phyloP scores from a whole-genome alignment of 30 jellyfish, hydroid and myxozoan species.

The Hydractinia symbiolongicarpus region DNA sequence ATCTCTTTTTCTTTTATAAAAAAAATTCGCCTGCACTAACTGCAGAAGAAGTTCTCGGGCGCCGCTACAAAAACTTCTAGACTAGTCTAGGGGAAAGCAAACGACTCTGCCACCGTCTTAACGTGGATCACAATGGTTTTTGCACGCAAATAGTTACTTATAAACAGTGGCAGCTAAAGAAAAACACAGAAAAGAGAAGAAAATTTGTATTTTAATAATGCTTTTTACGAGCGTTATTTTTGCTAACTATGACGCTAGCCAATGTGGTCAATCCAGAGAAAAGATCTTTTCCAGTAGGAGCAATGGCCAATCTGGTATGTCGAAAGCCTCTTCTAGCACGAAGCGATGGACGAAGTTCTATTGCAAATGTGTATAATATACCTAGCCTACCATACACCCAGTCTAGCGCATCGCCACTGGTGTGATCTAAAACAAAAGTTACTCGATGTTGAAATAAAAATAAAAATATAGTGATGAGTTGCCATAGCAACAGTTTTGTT shows the following conservation, averaged over 20 bases:
- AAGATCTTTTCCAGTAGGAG: constrained; percentile 31
- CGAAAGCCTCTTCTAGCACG: constrained; percentile 30
- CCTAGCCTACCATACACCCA: constrained; percentile 95
- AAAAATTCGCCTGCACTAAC: too few species aligned
- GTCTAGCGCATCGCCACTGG: constrained; percentile 88
- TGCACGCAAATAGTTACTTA: too few species aligned
- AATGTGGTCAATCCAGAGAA: constrained; percentile 20
- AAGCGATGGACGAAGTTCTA: constrained; percentile 71
- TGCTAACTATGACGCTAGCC: constrained; percentile 8
- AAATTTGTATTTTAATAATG: not conserved
- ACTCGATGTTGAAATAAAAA: not conserved
- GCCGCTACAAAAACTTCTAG: too few species aligned
- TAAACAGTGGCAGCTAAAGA: not conserved
- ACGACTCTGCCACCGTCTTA: too few species aligned
- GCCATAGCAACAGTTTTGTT: too few species aligned
- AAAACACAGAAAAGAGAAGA: not conserved
- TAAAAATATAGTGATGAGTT: too few species aligned
- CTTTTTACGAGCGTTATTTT: not conserved
- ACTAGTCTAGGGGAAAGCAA: too few species aligned
- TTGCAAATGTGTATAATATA: constrained; percentile 74
- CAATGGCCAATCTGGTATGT: constrained; percentile 18
- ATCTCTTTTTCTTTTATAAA: too few species aligned
- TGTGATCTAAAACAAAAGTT: constrained; percentile 49
- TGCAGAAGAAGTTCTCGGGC: too few species aligned
- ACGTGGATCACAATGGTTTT: too few species aligned